Base-by-base conservation (phyloP, 2,888 invertebrate species). In the Mesorhabditis belari region DNA sequence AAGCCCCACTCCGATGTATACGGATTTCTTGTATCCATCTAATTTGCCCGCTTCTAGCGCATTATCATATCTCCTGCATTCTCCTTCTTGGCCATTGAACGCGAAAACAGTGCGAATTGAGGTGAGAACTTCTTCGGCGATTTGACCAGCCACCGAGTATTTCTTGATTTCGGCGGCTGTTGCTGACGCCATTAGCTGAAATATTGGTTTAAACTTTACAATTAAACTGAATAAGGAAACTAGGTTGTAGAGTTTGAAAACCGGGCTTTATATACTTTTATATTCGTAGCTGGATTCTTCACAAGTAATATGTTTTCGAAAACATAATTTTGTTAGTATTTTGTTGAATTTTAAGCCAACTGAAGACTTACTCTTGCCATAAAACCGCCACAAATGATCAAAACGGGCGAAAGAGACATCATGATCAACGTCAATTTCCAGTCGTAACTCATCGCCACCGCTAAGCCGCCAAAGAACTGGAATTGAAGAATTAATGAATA, bases 161-260 rank as follows among this genome's bases (percentile, higher is more conserved):
- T 58, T 58, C 52, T 73, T 62, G 21, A 75, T 83, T 62, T 84
- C 84, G 57, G 81, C 66, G 4, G 80, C 79, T 6, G 83, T 80
- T 25, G 83, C 81, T 9, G 79, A 76, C 3, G 84, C 79, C 60
- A 84, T 81, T 58, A 83, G 59, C 83, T 84, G 61, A 21, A 67
- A 49, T 1, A 1, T 1, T 35, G n/a, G n/a, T n/a, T n/a, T n/a
- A n/a, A n/a, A n/a, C n/a, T n/a, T n/a, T n/a, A n/a, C n/a, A n/a
- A n/a, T n/a, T n/a, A n/a, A n/a, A n/a, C n/a, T n/a, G n/a, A n/a
- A n/a, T n/a, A n/a, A n/a, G n/a, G n/a, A n/a, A n/a, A n/a, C n/a
- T n/a, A n/a, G n/a, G n/a, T n/a, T n/a, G n/a, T n/a, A n/a, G n/a
- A n/a, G n/a, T n/a, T n/a, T n/a, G n/a, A n/a, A n/a, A n/a, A n/a